These are phyloP conservation scores for Eugnorisma glareosa DNA, from an alignment of 2,888 invertebrate species.

Conservation along the genomic window DNA sequence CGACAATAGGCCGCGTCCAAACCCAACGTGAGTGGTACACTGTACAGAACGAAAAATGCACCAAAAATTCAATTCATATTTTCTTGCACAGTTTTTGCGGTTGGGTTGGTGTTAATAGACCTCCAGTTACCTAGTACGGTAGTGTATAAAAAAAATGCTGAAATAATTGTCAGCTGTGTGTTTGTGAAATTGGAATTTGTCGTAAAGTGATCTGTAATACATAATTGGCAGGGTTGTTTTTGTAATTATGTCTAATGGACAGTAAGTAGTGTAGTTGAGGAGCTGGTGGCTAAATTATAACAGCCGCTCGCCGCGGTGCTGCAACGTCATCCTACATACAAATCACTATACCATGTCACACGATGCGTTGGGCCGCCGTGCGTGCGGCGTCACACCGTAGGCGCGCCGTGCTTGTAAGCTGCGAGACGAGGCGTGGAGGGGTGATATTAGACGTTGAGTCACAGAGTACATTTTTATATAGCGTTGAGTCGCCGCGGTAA, in stretches of 20 bases:
- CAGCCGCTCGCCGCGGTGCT: no score
- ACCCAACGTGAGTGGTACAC: slow-evolving; percentile 22
- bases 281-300: no score
- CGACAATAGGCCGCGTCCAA: slow-evolving; percentile 61
- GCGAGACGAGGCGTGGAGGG: no score
- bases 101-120: slow-evolving; percentile 42
- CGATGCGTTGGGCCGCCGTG: no score
- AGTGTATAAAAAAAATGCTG: slow-evolving; percentile 19
- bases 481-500: no score
- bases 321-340: no score
- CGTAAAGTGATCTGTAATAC: background rate
- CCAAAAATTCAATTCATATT: slow-evolving; percentile 61
- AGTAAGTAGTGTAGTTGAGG: background rate
- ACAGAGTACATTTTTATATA: no score
- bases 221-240: background rate
- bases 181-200: slow-evolving; percentile 1
- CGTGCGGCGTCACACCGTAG: no score
- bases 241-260: background rate
- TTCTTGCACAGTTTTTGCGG: slow-evolving; percentile 56
- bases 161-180: slow-evolving; percentile 29
- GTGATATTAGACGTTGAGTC: no score
- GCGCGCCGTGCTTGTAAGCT: no score
- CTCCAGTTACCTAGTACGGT: slow-evolving; percentile 11
- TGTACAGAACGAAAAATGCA: slow-evolving; percentile 54
- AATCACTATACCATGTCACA: no score